phyloP scores from a whole-genome alignment of 2,797 vertebrate genomes.

The Gymnothorax javanicus region DNA sequence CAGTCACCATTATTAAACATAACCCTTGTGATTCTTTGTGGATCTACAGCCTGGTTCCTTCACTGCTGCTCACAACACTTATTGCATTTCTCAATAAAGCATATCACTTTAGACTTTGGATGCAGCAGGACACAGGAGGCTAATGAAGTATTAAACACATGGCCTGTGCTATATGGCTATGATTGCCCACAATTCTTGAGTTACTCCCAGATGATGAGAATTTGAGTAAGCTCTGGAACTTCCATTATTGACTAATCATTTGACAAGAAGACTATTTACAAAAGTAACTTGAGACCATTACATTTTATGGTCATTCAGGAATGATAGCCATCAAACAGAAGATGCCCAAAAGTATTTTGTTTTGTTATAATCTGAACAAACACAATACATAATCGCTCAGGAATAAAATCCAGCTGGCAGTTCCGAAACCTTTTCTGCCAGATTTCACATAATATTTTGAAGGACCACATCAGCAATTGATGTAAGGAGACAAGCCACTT shows the following conservation, averaged over 20 bases:
- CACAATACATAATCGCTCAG: background rate
- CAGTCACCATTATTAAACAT: no score
- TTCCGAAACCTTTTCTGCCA: background rate
- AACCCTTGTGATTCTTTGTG: no score
- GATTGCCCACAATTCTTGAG: background rate
- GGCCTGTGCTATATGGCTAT: background rate
- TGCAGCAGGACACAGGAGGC: background rate
- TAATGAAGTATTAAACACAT: background rate
- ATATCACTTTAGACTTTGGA: background rate
- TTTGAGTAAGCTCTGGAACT: background rate
- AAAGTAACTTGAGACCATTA: background rate
- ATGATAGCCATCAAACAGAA: background rate
- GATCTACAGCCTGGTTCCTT: no score
- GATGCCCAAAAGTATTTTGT: background rate
- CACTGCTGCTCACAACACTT: no score
- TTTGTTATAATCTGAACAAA: background rate
- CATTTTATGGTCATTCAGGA: background rate
- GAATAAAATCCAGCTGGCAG: background rate
- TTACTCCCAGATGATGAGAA: background rate
- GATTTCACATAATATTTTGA: background rate
- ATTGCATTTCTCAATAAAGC: background rate
- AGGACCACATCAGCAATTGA: background rate
- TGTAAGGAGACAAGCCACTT: background rate
- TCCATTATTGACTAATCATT: background rate
- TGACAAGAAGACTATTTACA: background rate